Conservation (phyloP, 2,888 invertebrate species). For the Willowsia nigromaculata region DNA sequence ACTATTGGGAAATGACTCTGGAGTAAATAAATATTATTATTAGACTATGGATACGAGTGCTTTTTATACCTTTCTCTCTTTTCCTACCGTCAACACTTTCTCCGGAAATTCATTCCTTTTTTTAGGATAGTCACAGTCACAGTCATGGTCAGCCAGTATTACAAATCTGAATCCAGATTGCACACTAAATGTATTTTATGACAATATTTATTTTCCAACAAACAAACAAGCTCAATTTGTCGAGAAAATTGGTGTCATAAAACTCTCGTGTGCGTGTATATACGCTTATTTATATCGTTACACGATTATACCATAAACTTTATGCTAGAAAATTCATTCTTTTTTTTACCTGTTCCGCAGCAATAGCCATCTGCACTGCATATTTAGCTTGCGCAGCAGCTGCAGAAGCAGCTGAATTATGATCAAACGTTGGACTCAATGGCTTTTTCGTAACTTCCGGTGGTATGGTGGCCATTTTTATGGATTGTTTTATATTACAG, state of each 20-base stretch:
- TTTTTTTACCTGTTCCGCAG: slow-evolving; percentile 58
- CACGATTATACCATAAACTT: too few relatives aligned
- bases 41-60: not conserved
- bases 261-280: not conserved
- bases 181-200: slow-evolving; percentile 16
- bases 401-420: not conserved
- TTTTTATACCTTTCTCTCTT: slow-evolving; percentile 1
- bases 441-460: slow-evolving; percentile 34
- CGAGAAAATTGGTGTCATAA: not conserved
- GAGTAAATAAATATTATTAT: slow-evolving; percentile 37
- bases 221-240: slow-evolving; percentile 1
- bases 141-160: not conserved
- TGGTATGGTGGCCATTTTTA: not conserved
- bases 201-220: slow-evolving; percentile 21
- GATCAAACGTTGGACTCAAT: slow-evolving; percentile 55
- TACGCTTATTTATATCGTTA: too few relatives aligned
- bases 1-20: slow-evolving; percentile 8
- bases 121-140: too few relatives aligned
- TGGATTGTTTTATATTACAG: not conserved
- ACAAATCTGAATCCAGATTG: not conserved
- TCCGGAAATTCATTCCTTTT: slow-evolving; percentile 5
- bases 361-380: slow-evolving; percentile 56
- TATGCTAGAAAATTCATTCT: too few relatives aligned
- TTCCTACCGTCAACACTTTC: slow-evolving; percentile 7
- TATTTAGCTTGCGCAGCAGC: slow-evolving; percentile 58